Base-by-base conservation (phyloP, 1,140 invertebrate genomes). In the Coboldia fuscipes region DNA sequence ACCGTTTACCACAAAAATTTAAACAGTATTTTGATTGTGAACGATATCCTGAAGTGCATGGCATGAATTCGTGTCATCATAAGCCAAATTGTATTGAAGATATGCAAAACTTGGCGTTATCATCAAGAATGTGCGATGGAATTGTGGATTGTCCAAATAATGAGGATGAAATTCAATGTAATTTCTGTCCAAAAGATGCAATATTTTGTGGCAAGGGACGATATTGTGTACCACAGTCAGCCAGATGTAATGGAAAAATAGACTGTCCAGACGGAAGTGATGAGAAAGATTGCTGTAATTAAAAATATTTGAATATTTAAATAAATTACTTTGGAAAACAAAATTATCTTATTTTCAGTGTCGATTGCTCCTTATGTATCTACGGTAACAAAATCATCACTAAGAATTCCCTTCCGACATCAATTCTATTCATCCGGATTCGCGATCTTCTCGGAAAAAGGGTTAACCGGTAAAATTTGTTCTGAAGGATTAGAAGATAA, bases 181-280 rank as follows among this genome's bases (percentile, higher is more conserved):
- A 72, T 3, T 82, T 84, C 44, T 88, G 84, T 55, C 61, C 67
- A 1, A 56, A 62, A 28, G 63, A 65, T 24, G 60, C 59, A 6
- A 56, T 86, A 32, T 80, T 81, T 39, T 89, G 83, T 47, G 78
- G 79, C 0, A 61, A 76, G 17, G 72, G 77, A 9, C 61, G 72
- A 34, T 61, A 63, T 9, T 90, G 84, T 48, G 68, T 88, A 39
- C 65, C 73, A 0, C 56, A 57, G 4, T 60, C 63, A 23, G 67
- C 75, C 41, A 66, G 75, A 35, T 90, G 84, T 51, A 79, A 86
- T 48, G 82, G 81, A 24, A 68, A 72, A 30, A 56, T 65, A 1
- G 81, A 90, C 51, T 90, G 85, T 47, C 70, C 77, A 0, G 80
- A 85, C 50, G 81, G 76, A 10, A 77, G 75, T 39, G 84, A 90